Base-by-base conservation (phyloP, 2,113 vertebrate species). In the Hypomesus transpacificus region DNA sequence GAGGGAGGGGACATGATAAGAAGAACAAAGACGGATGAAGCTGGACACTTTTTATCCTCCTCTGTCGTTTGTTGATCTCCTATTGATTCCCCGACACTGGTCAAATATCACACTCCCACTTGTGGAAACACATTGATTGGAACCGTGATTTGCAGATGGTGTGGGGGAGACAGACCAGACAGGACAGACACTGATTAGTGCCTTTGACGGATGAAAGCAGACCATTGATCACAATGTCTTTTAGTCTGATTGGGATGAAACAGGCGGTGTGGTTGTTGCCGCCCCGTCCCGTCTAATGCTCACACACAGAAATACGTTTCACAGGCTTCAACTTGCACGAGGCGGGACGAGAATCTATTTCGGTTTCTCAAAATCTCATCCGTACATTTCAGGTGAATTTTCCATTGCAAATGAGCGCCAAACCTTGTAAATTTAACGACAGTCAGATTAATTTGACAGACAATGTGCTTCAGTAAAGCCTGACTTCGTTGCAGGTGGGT, bases 91-190 rank as follows among this genome's bases (percentile, higher is more conserved):
- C 68, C 75, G 75, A 87, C 84, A 76, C 58, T 84, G 85, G 82
- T 87, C 81, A 83, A 84, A 86, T 80, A 88, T 79, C 73, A 84
- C 76, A 78, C 74, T 78, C 79, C 82, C 83, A 80, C 80, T 34
- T 81, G 78, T 17, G 20, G 81, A 71, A 34, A 26, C 70, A 81
- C 73, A 46, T 56, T 78, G 75, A 82, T 66, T 54, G 77, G 59
- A 11, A 67, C 1, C 18, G 5, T 63, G 59, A 64, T 26, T 24
- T 61, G 34, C n/a, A 52, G 58, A 46, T 52, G 34, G 57, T 14
- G 3, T n/a, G 8, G 6, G 17, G 21, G 46, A 3, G 9, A 9
- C 52, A 63, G 76, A 65, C 60, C 70, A 74, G 69, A 74, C 74
- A 26, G 66, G 68, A 39, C 51, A 64, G 39, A 73, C 54, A 67